Conservation (phyloP, 2,888 invertebrate species). For the Timema cristinae region DNA sequence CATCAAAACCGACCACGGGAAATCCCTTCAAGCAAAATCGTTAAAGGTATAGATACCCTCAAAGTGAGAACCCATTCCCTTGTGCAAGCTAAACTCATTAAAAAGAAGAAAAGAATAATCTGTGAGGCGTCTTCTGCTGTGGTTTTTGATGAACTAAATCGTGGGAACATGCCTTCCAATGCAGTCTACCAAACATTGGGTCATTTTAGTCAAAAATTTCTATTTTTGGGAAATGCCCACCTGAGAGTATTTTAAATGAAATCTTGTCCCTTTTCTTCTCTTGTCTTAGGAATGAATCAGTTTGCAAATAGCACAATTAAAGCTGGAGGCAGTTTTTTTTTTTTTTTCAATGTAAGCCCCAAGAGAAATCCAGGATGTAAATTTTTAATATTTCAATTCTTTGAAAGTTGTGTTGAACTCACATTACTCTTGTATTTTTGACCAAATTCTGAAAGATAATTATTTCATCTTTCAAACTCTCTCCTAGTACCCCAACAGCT, state of each 20-base stretch:
- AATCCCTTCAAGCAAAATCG: no score
- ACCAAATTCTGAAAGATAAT: neutral
- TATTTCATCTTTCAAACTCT: neutral
- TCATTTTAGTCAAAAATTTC: conserved; percentile 18
- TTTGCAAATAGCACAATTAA: neutral
- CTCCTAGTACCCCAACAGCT: neutral
- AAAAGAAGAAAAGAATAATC: neutral
- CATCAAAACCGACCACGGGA: no score
- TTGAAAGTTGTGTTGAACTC: neutral
- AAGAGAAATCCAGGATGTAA: neutral
- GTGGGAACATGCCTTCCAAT: conserved; percentile 25
- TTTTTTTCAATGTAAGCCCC: neutral
- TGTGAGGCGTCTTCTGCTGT: conserved; percentile 10
- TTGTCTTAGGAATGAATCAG: neutral
- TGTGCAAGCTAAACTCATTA: no score
- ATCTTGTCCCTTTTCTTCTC: neutral
- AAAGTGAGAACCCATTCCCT: no score
- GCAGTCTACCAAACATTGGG: conserved; percentile 30
- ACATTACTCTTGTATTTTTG: conserved; percentile 1
- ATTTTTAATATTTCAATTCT: neutral
- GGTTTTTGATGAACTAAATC: conserved; percentile 24
- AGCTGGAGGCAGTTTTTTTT: neutral
- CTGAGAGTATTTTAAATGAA: neutral
- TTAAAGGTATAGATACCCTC: no score
- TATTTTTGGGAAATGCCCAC: neutral